Base-by-base conservation (phyloP, 2,113 vertebrate species). In the Tachycineta bicolor region DNA sequence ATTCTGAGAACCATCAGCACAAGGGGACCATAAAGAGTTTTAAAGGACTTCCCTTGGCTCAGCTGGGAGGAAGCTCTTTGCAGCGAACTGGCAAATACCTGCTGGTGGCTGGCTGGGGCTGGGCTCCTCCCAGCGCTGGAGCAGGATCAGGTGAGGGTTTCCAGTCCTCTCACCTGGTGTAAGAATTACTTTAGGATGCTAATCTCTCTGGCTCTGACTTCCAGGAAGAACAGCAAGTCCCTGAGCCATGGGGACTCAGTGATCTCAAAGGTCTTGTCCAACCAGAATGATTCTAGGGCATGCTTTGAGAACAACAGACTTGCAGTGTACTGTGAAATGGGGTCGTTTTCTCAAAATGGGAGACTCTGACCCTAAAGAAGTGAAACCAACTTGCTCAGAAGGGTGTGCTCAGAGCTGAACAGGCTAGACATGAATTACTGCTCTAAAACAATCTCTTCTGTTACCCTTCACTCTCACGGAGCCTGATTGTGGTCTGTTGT, bases 21-120 rank as follows among this genome's bases (percentile, higher is more conserved):
- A 55, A 59, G 90, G 78, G 53, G 77, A 69, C 46, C 78, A 55
- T 80, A 60, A 94, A 88, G 71, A 76, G 70, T 77, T 96, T 95
- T 67, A 80, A 58, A 89, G 50, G 67, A 58, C 67, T 87, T 92
- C 70, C 82, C 67, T 92, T 86, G 63, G 67, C 86, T 94, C 6
- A 0, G 4, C 41, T 47, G 23, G 39, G 19, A 83, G 94, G 92
- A 79, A 88, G 84, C 41, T 68, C 65, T 85, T 83, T 74, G 70
- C 64, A 69, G 71, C 0, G 12, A 80, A 22, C 59, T 63, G 83
- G 79, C 33, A 80, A 80, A 83, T 29, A 82, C 63, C 71, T 80
- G 88, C 67, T 80, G 85, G 20, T 25, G 22, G n/a, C 65, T 89
- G 70, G n/a, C 41, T 47, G 53, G 62, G 58, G n/a, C 41, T 47